Percentiles rank a stretch among this genome's conserved stretches.
Evolutionary conservation across 2,888 invertebrate genomes (phyloP).

Genomic region (Cataglyphis albicans): DNA sequence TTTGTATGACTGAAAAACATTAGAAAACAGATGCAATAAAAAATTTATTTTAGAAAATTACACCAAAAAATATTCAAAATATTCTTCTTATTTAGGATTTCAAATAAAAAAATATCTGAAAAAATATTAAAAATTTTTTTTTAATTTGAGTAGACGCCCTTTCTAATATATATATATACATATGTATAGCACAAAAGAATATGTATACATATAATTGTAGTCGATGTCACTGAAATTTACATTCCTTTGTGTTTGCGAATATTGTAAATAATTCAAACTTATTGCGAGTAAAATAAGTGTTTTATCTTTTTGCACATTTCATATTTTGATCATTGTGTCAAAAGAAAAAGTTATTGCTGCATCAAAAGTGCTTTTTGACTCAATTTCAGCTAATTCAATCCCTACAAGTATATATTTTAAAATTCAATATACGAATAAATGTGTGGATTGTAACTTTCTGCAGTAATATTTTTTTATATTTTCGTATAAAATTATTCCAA

Average conservation of each 20-base stretch:
- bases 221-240: constrained; percentile 15
- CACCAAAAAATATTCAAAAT: too few relatives aligned
- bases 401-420: neutral
- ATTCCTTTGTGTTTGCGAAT: constrained; percentile 12
- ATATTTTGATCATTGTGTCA: too few relatives aligned
- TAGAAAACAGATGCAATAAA: too few relatives aligned
- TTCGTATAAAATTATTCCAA: neutral
- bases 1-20: too few relatives aligned
- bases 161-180: neutral
- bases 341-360: neutral
- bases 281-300: neutral
- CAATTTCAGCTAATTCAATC: neutral
- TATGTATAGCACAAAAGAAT: neutral
- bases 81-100: too few relatives aligned
- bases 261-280: constrained; percentile 21
- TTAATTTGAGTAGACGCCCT: too few relatives aligned
- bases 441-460: neutral
- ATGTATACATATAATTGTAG: neutral
- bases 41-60: too few relatives aligned
- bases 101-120: too few relatives aligned
- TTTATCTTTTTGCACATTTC: neutral
- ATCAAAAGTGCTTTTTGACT: neutral
- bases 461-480: neutral
- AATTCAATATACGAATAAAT: neutral
- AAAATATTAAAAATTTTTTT: too few relatives aligned